These are phyloP conservation scores for Drosophila biarmipes DNA, from an alignment of 1,140 invertebrate species.

Conservation along the genomic window DNA sequence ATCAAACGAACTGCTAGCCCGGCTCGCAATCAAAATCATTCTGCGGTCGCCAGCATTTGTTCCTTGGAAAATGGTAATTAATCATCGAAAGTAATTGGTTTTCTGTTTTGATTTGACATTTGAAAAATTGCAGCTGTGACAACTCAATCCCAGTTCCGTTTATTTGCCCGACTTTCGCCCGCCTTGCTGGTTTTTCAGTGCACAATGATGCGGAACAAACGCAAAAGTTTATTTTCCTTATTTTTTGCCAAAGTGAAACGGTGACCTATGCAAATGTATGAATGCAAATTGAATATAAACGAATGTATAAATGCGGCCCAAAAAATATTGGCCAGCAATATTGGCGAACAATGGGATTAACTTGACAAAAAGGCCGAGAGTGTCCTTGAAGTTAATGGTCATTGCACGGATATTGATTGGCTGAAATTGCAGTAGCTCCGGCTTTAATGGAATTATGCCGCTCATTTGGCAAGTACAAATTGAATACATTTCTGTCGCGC, in stretches of 20 bases:
- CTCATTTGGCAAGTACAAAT: background rate
- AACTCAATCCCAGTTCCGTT: constrained; percentile 51
- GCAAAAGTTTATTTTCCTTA: constrained; percentile 12
- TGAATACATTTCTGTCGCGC: background rate
- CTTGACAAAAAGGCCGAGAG: constrained; percentile 11
- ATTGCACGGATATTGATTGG: constrained; percentile 6
- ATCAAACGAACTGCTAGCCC: constrained; percentile 51
- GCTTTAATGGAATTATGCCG: constrained; percentile 20
- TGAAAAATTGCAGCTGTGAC: constrained; percentile 81
- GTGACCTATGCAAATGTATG: constrained; percentile 33
- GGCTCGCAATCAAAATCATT: constrained; percentile 76
- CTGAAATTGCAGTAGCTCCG: background rate
- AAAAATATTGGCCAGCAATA: constrained; percentile 25
- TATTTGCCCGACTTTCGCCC: constrained; percentile 8
- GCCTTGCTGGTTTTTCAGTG: constrained; percentile 10
- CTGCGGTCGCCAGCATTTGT: constrained; percentile 70
- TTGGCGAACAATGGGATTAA: constrained; percentile 28
- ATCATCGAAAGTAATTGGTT: constrained; percentile 80
- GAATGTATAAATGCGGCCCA: constrained; percentile 31
- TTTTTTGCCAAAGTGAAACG: constrained; percentile 1
- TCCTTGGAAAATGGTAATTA: constrained; percentile 59
- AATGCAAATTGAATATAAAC: constrained; percentile 63
- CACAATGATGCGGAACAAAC: constrained; percentile 13
- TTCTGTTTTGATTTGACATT: constrained; percentile 80
- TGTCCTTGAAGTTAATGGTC: constrained; percentile 25